A percentile compares a stretch with the other conserved stretches of the same genome.
These are phyloP conservation scores for Tangara arthus DNA, from an alignment of 2,797 vertebrate species.

Conservation along the genomic window DNA sequence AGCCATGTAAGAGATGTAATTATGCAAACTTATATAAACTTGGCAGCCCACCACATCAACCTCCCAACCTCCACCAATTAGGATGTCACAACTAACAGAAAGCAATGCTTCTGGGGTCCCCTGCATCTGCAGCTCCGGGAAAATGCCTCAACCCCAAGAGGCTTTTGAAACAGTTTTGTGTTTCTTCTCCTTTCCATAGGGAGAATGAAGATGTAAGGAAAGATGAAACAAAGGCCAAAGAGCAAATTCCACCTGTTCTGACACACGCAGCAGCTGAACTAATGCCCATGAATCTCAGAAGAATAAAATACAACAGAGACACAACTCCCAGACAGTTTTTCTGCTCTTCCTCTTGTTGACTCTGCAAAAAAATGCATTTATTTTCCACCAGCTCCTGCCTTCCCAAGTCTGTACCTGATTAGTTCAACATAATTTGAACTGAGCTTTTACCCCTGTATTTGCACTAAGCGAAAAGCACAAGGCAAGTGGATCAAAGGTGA, in stretches of 20 bases:
- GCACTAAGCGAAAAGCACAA: background rate
- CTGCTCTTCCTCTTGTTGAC: background rate
- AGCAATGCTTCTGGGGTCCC: background rate
- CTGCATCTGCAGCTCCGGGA: background rate
- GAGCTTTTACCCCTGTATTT: background rate
- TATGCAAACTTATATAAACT: background rate
- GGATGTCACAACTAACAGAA: background rate
- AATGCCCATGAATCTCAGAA: background rate
- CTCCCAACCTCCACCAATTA: background rate
- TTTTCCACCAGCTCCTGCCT: background rate
- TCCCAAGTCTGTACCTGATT: background rate
- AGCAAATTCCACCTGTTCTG: conserved; percentile 24
- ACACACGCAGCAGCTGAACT: background rate
- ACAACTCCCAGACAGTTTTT: background rate
- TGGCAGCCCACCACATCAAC: background rate
- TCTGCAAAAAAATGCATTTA: background rate
- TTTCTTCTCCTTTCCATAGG: background rate
- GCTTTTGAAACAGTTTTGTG: background rate
- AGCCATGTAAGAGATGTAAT: background rate
- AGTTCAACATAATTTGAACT: background rate
- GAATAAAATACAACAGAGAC: background rate
- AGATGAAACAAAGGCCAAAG: background rate
- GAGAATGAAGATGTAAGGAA: background rate
- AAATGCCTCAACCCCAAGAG: background rate
- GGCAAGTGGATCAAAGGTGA: background rate